Evolutionary conservation across 2,888 invertebrate genomes (phyloP), one percentile per base, ranked within the genome.

Genomic region (Nemoura dubitans): DNA sequence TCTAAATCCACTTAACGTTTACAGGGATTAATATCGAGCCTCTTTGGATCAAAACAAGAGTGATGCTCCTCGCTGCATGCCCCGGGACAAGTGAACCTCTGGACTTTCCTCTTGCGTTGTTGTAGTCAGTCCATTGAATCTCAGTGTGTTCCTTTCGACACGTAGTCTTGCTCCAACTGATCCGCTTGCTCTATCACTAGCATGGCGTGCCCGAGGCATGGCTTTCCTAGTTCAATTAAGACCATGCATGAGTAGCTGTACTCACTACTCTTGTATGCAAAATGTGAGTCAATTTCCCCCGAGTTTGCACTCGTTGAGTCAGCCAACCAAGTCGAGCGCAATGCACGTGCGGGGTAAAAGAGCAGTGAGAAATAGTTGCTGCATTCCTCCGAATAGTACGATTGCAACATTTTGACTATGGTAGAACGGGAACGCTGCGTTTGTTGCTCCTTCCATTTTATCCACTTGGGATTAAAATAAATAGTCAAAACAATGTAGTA

Each of bases 271-370:
- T 76, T 59, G 59, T 59, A 84, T 76, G 59, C 29, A 84, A n/a
- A 59, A 76, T 84, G 84, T 76, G 84, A 84, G 84, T 84, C 84
- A 84, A 84, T 84, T 84, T 30, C 28, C 29, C 76, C 76, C 27
- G 28, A 81, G 81, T n/a, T 30, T 14, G 28, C 28, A 30, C 30
- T 81, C 30, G 30, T 28, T 26, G 26, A 1, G n/a, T n/a, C n/a
- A n/a, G n/a, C n/a, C n/a, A n/a, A n/a, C n/a, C n/a, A n/a, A n/a
- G n/a, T 25, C 10, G 26, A 78, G 42, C 83, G 28, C 43, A 59
- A 25, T 43, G 76, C 76, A 59, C 59, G 10, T 59, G 1, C 14
- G 59, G 21, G 59, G 59, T 21, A 7, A 76, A 59, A 76, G 59
- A 28, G 84, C 81, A 81, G 80, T 80, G 80, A 80, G 80, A 80